phyloP scores from a whole-genome alignment of 1,140 invertebrate genomes.

The Anoplolepis gracilipes region DNA sequence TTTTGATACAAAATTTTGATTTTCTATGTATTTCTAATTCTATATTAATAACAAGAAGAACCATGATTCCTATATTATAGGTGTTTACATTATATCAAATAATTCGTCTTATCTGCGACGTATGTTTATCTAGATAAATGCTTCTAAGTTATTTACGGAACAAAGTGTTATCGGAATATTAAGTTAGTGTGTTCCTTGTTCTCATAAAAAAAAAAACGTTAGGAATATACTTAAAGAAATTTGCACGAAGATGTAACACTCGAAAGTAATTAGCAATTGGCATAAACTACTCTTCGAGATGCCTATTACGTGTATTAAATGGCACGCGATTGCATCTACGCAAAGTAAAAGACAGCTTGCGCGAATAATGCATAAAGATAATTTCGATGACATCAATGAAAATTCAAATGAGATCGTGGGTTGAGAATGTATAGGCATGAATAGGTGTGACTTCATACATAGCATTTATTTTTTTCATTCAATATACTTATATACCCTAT shows the following conservation, averaged over 20 bases:
- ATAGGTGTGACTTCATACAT: not conserved
- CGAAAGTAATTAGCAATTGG: not conserved
- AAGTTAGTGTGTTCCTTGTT: not conserved
- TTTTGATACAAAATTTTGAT: no score
- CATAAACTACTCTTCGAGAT: not conserved
- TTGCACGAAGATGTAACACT: not conserved
- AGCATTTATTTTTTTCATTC: not conserved
- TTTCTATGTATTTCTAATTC: not conserved
- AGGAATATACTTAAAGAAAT: not conserved
- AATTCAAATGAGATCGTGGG: conserved; percentile 29
- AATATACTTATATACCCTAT: not conserved
- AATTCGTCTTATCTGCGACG: conserved; percentile 7
- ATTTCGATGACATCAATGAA: conserved; percentile 6
- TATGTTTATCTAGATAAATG: not conserved
- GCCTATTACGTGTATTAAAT: conserved; percentile 1
- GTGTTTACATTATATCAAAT: not conserved
- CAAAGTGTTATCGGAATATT: not conserved
- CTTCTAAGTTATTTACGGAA: not conserved
- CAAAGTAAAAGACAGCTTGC: conserved; percentile 3
- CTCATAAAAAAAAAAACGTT: not conserved
- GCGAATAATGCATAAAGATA: conserved; percentile 1
- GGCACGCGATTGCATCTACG: not conserved
- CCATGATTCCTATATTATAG: not conserved
- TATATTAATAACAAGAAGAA: not conserved
- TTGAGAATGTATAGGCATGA: conserved; percentile 8